Percentiles rank a stretch among this genome's conserved stretches.
Evolutionary conservation across 2,113 vertebrate genomes (phyloP).

Genomic region (Passer domesticus): DNA sequence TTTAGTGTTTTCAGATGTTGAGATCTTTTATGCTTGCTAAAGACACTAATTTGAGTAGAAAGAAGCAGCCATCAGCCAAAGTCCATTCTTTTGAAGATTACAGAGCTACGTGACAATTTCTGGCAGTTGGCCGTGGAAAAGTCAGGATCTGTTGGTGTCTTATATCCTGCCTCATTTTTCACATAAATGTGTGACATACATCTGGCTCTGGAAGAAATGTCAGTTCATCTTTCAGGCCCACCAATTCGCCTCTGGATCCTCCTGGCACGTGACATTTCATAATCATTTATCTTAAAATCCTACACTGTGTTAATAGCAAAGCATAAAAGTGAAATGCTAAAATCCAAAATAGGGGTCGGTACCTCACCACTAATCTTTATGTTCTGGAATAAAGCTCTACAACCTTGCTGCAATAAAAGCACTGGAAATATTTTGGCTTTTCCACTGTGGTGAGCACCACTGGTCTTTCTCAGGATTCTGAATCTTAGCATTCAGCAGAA

Average conservation of each 20-base stretch:
- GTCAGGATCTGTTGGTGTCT: constrained; percentile 27
- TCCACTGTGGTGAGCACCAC: not conserved
- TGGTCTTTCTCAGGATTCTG: not conserved
- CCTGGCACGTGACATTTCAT: not conserved
- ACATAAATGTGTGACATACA: not conserved
- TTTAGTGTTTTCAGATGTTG: constrained; percentile 65
- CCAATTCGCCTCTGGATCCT: not conserved
- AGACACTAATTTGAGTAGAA: constrained; percentile 43
- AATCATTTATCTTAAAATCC: not conserved
- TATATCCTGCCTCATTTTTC: constrained; percentile 57
- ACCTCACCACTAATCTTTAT: not conserved
- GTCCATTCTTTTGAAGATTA: constrained; percentile 64
- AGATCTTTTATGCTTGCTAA: constrained; percentile 32
- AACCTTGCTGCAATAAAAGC: not conserved
- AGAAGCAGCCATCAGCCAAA: constrained; percentile 36
- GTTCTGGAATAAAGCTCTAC: not conserved
- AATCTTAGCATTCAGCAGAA: not conserved
- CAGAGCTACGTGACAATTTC: constrained; percentile 54
- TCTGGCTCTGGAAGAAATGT: constrained; percentile 23
- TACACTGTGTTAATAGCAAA: not conserved
- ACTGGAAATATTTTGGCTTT: not conserved
- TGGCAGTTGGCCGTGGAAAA: constrained; percentile 45
- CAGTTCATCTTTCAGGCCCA: not conserved
- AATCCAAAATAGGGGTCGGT: not conserved
- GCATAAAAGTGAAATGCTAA: not conserved